Evolutionary conservation across 2,797 vertebrate species (phyloP).

Genomic region (Squalus acanthias): DNA sequence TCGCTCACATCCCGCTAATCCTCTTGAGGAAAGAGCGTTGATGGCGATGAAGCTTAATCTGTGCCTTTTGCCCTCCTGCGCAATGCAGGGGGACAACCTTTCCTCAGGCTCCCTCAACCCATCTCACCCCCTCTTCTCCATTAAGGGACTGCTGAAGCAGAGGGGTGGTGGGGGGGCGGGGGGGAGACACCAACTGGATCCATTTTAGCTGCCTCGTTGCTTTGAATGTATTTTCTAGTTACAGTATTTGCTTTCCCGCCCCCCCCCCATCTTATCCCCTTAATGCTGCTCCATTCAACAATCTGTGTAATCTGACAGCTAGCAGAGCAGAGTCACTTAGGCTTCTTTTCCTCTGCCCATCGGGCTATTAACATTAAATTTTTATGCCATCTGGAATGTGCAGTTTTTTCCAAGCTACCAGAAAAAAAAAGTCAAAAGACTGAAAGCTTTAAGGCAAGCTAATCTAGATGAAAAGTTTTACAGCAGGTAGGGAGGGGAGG

Average conservation of each 20-base stretch:
- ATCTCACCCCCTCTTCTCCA: constrained; percentile 37
- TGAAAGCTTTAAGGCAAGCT: not conserved
- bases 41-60: constrained; percentile 41
- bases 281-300: constrained; percentile 17
- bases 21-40: constrained; percentile 39
- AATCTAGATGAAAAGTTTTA: not conserved
- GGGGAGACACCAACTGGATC: constrained; percentile 33
- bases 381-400: constrained; percentile 50
- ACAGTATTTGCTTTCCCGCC: not conserved
- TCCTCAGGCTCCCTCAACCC: constrained; percentile 40
- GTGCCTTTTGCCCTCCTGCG: constrained; percentile 40
- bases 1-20: constrained; percentile 40
- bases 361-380: constrained; percentile 49
- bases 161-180: too few species aligned
- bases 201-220: constrained; percentile 25
- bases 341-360: constrained; percentile 48
- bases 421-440: constrained; percentile 28
- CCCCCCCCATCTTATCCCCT: not conserved
- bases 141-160: not conserved
- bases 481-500: not conserved
- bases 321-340: constrained; percentile 55
- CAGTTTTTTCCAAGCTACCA: not conserved
- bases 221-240: constrained; percentile 32
- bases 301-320: constrained; percentile 50
- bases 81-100: constrained; percentile 39